Base-by-base conservation (phyloP, 1,140 invertebrate species). In the Drosophila jambulina region DNA sequence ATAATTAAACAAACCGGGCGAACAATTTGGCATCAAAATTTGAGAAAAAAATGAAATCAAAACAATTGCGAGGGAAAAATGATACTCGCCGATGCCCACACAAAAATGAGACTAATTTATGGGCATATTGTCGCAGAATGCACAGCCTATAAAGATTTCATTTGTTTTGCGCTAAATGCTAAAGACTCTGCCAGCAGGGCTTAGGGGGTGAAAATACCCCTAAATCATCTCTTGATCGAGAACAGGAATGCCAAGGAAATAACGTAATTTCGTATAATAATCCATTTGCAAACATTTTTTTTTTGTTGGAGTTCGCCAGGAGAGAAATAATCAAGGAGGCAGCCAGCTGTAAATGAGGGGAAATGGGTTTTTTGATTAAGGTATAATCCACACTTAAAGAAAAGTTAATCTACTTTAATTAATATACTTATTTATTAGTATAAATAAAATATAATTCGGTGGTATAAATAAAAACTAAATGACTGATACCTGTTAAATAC, bases 61-160 rank as follows among this genome's bases (percentile, higher is more conserved):
- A n/a, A 34, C 17, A 68, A 38, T 67, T 67, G 21, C 9, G 34
- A 45, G 54, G 56, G 45, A 29, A 76, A 65, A 65, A 38, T 65
- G 29, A 56, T 57, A 38, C n/a, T 51, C 45, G 15, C 25, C 48
- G 48, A 65, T 60, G 51, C 85, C 84, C 85, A 88, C 84, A 82
- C 84, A 38, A 61, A 68, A 78, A 46, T 72, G 68, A 70, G 65
- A 56, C 43, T 56, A 81, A 88, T 81, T 88, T 84, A 84, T 90
- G 63, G 62, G 19, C 36, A 48, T 25, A 56, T 51, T 60, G 57
- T 60, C 49, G 46, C 49, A 53, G 57, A 68, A 61, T 61, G 63
- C 36, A 58, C 54, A 61, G 57, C 82, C 78, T 79, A 80, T 86
- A 82, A 86, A 87, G 68, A 80, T 80, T 82, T 82, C 74, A 82